Evolutionary conservation across 2,797 vertebrate genomes (phyloP), one percentile per base, ranked within the genome.

Genomic region (Lycodopsis pacificus): DNA sequence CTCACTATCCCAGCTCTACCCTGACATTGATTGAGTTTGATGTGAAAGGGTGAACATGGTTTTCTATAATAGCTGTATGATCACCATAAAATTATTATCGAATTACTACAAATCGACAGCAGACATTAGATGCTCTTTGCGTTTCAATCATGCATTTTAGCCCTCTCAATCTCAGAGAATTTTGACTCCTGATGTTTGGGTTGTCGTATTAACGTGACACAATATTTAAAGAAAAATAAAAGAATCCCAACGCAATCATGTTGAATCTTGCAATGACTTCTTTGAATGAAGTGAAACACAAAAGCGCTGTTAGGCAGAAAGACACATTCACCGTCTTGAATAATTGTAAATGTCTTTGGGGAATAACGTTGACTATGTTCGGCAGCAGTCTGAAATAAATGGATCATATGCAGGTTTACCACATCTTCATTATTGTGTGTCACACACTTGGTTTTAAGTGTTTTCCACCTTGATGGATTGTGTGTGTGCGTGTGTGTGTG

Each of bases 341-440:
- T 49, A 34, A 27, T 7, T 51, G 14, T 44, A 22, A 19, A 48
- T 36, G 40, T 65, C 1, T 66, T 19, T 58, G 34, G n/a, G 61
- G 25, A 71, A 59, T 13, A 69, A 42, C 0, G 4, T 11, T 36
- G 17, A 48, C 20, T 25, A 25, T n/a, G 30, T 46, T 49, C 10
- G 12, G 56, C 30, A 77, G 40, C 36, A n/a, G 22, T 38, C 14
- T 42, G 5, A 19, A 46, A 53, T 63, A 67, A 74, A 71, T 65
- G 25, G 44, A 7, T 42, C 15, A 36, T 42, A 49, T 46, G 8
- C 17, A 71, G 8, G 48, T 76, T 68, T 53, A 64, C 42, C 36
- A 74, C n/a, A 38, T 64, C 49, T 32, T 61, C 32, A 71, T 58
- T 67, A 54, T 32, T 10, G 27, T 6, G 0, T 73, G 7, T 57